Evolutionary conservation across 2,113 vertebrate species (phyloP).

Genomic region (Hirundichthys speculiger): DNA sequence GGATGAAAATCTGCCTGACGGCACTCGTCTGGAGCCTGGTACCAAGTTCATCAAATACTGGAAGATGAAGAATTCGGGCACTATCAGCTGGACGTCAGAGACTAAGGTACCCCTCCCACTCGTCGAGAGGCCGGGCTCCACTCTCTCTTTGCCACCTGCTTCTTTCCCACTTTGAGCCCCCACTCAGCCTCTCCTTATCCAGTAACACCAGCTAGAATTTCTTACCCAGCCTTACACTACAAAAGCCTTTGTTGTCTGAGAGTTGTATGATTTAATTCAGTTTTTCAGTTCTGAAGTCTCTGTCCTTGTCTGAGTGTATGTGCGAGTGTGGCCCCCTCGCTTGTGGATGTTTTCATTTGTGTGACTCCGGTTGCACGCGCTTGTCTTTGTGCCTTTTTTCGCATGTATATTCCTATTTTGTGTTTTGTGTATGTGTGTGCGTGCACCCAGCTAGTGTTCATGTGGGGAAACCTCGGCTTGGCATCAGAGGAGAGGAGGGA

Average conservation of each 20-base stretch:
- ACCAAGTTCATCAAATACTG: constrained; percentile 98
- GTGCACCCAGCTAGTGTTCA: constrained; percentile 90
- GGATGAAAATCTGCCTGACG: constrained; percentile 98
- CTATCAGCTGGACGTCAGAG: constrained; percentile 91
- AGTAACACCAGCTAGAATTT: constrained; percentile 61
- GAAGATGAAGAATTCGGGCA: constrained; percentile 97
- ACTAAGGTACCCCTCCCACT: constrained; percentile 86
- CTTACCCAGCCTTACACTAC: constrained; percentile 31
- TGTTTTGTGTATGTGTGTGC: constrained; percentile 72
- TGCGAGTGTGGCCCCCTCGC: constrained; percentile 18
- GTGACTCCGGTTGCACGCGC: constrained; percentile 55
- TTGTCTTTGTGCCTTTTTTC: constrained; percentile 64
- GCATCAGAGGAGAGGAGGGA: constrained; percentile 88
- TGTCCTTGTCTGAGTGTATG: constrained; percentile 38
- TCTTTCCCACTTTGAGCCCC: constrained; percentile 54
- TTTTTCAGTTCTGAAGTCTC: constrained; percentile 54
- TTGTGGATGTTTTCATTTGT: constrained; percentile 37
- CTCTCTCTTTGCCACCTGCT: constrained; percentile 55
- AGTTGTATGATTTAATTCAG: constrained; percentile 52
- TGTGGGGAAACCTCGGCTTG: constrained; percentile 97
- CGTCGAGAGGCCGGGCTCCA: constrained; percentile 64
- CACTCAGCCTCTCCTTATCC: constrained; percentile 45
- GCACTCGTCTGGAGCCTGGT: constrained; percentile 91
- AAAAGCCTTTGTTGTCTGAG: constrained; percentile 43
- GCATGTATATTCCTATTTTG: constrained; percentile 70